Conservation (phyloP, 2,113 vertebrate species). For the Prinia subflava region DNA sequence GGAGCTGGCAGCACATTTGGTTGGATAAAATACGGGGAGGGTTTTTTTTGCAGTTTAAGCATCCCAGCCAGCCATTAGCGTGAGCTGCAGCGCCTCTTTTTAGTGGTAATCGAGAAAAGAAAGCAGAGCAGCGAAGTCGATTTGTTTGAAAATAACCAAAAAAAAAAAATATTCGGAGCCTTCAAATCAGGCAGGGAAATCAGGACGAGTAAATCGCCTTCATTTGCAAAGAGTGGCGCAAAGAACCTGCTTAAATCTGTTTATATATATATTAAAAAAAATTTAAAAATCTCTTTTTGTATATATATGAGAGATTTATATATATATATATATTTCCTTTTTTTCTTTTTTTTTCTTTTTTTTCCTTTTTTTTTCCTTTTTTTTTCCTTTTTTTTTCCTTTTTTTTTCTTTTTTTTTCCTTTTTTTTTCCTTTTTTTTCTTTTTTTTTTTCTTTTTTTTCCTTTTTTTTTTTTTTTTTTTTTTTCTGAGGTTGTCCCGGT, state of each 20-base stretch:
- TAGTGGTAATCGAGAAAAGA: constrained; percentile 30
- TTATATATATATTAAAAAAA: too few species aligned
- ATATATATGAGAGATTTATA: too few species aligned
- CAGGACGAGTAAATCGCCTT: constrained; percentile 5
- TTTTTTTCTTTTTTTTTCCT: too few species aligned
- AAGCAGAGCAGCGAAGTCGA: not conserved
- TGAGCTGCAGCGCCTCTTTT: not conserved
- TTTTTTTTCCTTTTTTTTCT: too few species aligned
- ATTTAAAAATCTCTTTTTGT: too few species aligned
- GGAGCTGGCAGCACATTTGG: not conserved
- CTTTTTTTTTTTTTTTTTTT: too few species aligned
- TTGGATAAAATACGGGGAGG: not conserved
- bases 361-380: too few species aligned
- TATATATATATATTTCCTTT: too few species aligned
- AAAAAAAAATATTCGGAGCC: not conserved
- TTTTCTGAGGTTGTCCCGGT: accelerated
- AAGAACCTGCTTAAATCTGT: not conserved
- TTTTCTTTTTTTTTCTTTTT: too few species aligned
- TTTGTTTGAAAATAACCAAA: constrained; percentile 26
- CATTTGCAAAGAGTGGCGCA: not conserved
- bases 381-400: too few species aligned
- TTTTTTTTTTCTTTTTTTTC: too few species aligned
- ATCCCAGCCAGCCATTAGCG: not conserved
- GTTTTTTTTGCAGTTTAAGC: not conserved
- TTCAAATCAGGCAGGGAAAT: constrained; percentile 34